Evolutionary conservation across 1,140 invertebrate genomes (phyloP).

Genomic region (Platyura marginata): DNA sequence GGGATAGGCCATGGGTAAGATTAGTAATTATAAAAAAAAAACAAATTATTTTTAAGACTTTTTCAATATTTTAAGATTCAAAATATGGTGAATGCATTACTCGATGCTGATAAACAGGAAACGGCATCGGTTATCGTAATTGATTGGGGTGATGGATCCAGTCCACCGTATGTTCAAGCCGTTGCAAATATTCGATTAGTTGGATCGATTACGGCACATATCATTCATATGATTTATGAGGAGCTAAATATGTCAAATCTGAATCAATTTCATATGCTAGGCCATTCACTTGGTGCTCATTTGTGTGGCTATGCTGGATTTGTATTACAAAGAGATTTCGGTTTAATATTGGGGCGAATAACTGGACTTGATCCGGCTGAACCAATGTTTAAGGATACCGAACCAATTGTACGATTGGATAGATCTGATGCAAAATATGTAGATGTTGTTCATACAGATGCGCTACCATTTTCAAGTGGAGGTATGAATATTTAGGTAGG

Average conservation of each 20-base stretch:
- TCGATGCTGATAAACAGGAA: slow-evolving; percentile 42
- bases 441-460: slow-evolving; percentile 78
- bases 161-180: slow-evolving; percentile 75
- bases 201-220: slow-evolving; percentile 59
- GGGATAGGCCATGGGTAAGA: slow-evolving; percentile 57
- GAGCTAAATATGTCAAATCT: slow-evolving; percentile 30
- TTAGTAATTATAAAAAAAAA: no score
- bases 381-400: slow-evolving; percentile 73
- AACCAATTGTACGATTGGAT: slow-evolving; percentile 65
- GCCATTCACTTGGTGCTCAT: slow-evolving; percentile 78
- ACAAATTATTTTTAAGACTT: neutral
- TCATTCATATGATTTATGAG: slow-evolving; percentile 37
- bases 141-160: slow-evolving; percentile 69
- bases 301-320: slow-evolving; percentile 67
- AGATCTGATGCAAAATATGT: slow-evolving; percentile 69
- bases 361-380: slow-evolving; percentile 79
- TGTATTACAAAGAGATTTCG: slow-evolving; percentile 42
- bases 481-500: no score
- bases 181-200: slow-evolving; percentile 79
- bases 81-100: slow-evolving; percentile 33
- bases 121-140: slow-evolving; percentile 49
- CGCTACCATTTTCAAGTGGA: slow-evolving; percentile 57
- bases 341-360: slow-evolving; percentile 42
- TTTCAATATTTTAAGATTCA: slow-evolving; percentile 28
- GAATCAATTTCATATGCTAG: slow-evolving; percentile 63